Percentiles rank a stretch among this genome's conserved stretches.
These are phyloP conservation scores for Urocyon cinereoargenteus DNA, from an alignment of 2,797 vertebrate genomes.

Conservation along the genomic window DNA sequence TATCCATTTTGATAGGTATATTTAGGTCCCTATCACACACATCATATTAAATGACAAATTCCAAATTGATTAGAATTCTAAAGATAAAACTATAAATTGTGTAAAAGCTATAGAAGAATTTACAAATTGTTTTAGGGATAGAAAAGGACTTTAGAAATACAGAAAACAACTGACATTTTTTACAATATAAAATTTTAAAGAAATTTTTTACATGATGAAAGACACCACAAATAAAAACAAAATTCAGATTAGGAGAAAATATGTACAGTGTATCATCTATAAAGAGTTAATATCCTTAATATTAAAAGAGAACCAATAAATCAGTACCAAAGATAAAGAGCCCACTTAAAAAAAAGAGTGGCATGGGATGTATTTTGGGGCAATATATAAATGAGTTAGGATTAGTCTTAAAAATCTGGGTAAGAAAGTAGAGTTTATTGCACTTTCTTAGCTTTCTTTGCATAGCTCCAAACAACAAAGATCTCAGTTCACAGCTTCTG, in stretches of 20 bases:
- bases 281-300: neutral
- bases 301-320: neutral
- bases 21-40: neutral
- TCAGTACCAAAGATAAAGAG: neutral
- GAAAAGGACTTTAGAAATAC: neutral
- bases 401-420: neutral
- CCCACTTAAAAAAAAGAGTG: neutral
- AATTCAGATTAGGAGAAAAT: neutral
- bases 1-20: neutral
- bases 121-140: neutral
- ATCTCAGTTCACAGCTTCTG: neutral
- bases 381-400: neutral
- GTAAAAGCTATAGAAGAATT: neutral
- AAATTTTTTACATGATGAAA: neutral
- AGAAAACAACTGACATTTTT: neutral
- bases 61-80: neutral
- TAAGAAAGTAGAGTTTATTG: neutral
- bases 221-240: neutral
- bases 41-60: neutral
- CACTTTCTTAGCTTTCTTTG: neutral
- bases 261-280: neutral
- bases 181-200: neutral
- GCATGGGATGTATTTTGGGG: neutral
- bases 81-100: neutral
- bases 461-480: neutral